phyloP scores from a whole-genome alignment of 1,140 invertebrate species.

The Platyura marginata region DNA sequence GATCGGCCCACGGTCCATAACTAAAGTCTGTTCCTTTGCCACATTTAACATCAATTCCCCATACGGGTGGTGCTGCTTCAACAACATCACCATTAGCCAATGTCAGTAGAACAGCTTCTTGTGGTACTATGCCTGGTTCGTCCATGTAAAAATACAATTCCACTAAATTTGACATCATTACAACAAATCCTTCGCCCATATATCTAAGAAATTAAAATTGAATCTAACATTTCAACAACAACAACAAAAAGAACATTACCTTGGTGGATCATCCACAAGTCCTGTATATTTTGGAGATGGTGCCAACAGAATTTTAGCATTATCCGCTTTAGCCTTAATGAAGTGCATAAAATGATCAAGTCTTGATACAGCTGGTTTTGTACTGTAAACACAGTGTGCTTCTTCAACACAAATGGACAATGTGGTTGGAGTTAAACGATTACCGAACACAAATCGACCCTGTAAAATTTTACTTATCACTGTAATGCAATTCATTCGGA shows the following conservation, averaged over 20 bases:
- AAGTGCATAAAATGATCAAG: slow-evolving; percentile 95
- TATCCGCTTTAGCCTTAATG: slow-evolving; percentile 85
- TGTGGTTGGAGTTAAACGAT: slow-evolving; percentile 82
- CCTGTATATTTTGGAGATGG: slow-evolving; percentile 88
- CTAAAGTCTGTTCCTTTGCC: slow-evolving; percentile 93
- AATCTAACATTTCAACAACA: background rate
- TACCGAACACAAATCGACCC: slow-evolving; percentile 92
- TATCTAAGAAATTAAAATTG: slow-evolving; percentile 38
- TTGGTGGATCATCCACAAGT: slow-evolving; percentile 82
- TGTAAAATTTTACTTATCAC: slow-evolving; percentile 26
- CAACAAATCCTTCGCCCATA: slow-evolving; percentile 96
- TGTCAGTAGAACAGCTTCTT: slow-evolving; percentile 75
- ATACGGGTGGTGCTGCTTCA: slow-evolving; percentile 77
- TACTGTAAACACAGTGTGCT: slow-evolving; percentile 86
- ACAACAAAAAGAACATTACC: slow-evolving; percentile 32
- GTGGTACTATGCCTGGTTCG: slow-evolving; percentile 74
- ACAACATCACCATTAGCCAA: slow-evolving; percentile 86
- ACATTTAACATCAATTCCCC: slow-evolving; percentile 91
- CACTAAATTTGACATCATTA: slow-evolving; percentile 87
- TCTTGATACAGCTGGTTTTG: slow-evolving; percentile 80
- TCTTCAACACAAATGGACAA: slow-evolving; percentile 87
- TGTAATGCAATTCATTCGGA: background rate
- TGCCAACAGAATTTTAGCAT: slow-evolving; percentile 83
- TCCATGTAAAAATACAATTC: slow-evolving; percentile 95
- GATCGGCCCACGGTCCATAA: slow-evolving; percentile 95